These are phyloP conservation scores for Temnothorax ravouxi DNA, from an alignment of 2,888 invertebrate genomes.

Conservation along the genomic window DNA sequence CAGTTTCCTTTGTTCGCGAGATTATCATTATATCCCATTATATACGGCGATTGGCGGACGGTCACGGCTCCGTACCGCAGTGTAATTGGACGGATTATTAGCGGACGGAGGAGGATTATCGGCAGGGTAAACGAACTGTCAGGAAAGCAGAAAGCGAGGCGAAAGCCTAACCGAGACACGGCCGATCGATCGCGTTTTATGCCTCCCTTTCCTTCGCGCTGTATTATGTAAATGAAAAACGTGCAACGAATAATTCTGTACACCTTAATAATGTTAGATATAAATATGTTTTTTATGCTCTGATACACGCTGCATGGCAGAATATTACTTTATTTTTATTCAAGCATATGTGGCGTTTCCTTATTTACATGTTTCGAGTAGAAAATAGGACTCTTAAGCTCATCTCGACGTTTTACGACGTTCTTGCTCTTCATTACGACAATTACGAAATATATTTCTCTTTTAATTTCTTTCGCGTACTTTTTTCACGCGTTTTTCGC, in stretches of 20 bases:
- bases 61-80: slow-evolving; percentile 57
- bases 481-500: background rate
- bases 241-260: background rate
- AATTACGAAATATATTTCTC: background rate
- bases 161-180: slow-evolving; percentile 49
- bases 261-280: too few relatives aligned
- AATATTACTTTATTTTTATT: background rate
- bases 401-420: background rate
- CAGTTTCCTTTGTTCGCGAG: slow-evolving; percentile 85
- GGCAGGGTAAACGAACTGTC: slow-evolving; percentile 77
- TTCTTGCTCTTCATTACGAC: background rate
- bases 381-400: background rate
- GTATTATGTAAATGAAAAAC: background rate
- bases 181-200: slow-evolving; percentile 20
- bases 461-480: background rate
- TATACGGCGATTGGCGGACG: slow-evolving; percentile 71
- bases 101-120: slow-evolving; percentile 78
- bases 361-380: background rate
- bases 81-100: slow-evolving; percentile 70
- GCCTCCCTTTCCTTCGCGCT: background rate
- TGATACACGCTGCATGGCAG: background rate
- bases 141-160: slow-evolving; percentile 76
- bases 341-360: background rate
- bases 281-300: background rate
- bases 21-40: slow-evolving; percentile 83